A percentile compares a stretch with the other conserved stretches of the same genome.
phyloP scores from a whole-genome alignment of 2,888 invertebrate species.

The Cenopis cana region DNA sequence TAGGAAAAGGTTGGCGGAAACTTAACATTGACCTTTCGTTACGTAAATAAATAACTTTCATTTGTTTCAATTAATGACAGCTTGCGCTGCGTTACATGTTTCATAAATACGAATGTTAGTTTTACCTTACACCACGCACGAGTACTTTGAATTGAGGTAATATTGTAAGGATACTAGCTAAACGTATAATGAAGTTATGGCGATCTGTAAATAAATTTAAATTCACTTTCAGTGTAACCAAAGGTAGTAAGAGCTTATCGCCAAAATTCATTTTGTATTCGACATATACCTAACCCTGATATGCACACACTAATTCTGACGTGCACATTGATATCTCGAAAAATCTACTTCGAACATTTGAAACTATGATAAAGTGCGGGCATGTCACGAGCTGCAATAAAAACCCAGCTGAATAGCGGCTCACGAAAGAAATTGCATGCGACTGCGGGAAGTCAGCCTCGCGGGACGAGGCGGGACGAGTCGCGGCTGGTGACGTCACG shows the following conservation, averaged over 20 bases:
- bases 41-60: background rate
- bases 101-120: background rate
- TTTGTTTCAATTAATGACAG: background rate
- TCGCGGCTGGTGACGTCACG: background rate
- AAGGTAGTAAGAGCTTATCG: too few species aligned
- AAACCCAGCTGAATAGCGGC: background rate
- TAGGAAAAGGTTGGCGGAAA: background rate
- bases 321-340: background rate
- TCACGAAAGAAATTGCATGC: conserved; percentile 5
- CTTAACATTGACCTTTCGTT: conserved; percentile 1
- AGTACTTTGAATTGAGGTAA: background rate
- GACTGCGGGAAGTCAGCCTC: background rate
- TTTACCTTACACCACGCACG: background rate
- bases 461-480: background rate
- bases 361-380: background rate
- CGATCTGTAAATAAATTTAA: too few species aligned
- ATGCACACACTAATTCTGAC: too few species aligned
- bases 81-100: background rate
- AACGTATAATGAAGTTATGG: background rate
- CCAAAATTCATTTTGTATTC: too few species aligned
- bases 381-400: background rate
- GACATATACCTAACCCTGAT: too few species aligned
- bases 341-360: background rate
- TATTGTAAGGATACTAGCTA: background rate
- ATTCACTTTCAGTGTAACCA: too few species aligned